phyloP scores from a whole-genome alignment of 1,140 invertebrate genomes.

The Araneus ventricosus region DNA sequence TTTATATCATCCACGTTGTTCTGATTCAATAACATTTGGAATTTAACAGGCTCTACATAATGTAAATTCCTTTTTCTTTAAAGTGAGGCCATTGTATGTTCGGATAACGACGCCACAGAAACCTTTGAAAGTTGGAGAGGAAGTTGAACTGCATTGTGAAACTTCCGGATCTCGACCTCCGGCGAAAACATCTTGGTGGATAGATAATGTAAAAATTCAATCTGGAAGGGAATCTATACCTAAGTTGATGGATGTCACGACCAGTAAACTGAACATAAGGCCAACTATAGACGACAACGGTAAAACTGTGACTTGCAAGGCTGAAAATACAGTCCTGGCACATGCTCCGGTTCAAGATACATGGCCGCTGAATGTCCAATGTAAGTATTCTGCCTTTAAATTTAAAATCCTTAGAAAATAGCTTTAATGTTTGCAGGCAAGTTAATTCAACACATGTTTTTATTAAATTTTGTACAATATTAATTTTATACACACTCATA shows the following conservation, averaged over 20 bases:
- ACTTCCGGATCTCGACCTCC: constrained; percentile 76
- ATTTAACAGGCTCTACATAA: too few relatives aligned
- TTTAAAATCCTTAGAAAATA: too few relatives aligned
- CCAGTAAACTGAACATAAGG: constrained; percentile 75
- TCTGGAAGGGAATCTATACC: constrained; percentile 81
- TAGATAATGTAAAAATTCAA: constrained; percentile 67
- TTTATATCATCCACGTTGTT: too few relatives aligned
- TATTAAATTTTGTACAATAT: too few relatives aligned
- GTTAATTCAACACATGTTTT: too few relatives aligned
- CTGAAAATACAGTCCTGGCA: constrained; percentile 74
- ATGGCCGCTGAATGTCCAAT: constrained; percentile 83
- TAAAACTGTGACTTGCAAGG: constrained; percentile 76
- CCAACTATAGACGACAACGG: constrained; percentile 76
- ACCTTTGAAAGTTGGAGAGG: constrained; percentile 75
- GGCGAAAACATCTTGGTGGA: constrained; percentile 77
- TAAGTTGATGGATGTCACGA: constrained; percentile 87
- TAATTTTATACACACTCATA: too few relatives aligned
- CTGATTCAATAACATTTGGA: too few relatives aligned
- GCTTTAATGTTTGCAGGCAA: too few relatives aligned
- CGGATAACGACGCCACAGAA: constrained; percentile 87
- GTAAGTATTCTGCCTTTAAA: constrained; percentile 82
- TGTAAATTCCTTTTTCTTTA: constrained; percentile 77
- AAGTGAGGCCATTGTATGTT: constrained; percentile 91
- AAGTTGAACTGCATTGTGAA: constrained; percentile 73
- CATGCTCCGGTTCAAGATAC: constrained; percentile 88